Conservation (phyloP, 2,888 invertebrate genomes). For the Miltochrista miniata region DNA sequence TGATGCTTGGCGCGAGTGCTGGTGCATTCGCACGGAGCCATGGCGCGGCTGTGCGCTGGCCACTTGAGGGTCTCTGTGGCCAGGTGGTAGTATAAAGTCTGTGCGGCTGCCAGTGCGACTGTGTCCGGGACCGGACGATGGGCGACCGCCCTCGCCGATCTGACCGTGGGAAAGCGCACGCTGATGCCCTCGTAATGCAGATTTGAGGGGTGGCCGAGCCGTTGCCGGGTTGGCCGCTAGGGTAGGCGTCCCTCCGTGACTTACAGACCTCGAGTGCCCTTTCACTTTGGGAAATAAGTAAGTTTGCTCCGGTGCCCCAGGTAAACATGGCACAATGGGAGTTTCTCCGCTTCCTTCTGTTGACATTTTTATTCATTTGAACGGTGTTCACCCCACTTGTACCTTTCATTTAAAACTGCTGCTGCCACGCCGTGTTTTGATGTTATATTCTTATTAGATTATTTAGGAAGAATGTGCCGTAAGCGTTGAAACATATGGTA, state of each 20-base stretch:
- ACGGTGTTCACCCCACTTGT: conserved; percentile 61
- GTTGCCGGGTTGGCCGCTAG: conserved; percentile 68
- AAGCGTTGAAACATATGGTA: conserved; percentile 74
- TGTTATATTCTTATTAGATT: conserved; percentile 32
- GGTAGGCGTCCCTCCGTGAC: conserved; percentile 89
- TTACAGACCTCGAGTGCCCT: conserved; percentile 92
- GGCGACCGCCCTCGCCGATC: conserved; percentile 85
- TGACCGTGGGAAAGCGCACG: conserved; percentile 95
- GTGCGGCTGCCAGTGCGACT: conserved; percentile 93
- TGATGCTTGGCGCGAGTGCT: conserved; percentile 94
- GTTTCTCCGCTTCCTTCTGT: conserved; percentile 86
- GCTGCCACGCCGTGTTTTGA: conserved; percentile 47
- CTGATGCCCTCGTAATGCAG: conserved; percentile 89
- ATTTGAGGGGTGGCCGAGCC: conserved; percentile 89
- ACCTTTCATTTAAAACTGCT: conserved; percentile 76
- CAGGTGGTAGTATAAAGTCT: conserved; percentile 94
- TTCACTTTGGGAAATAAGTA: conserved; percentile 80
- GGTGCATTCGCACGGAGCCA: conserved; percentile 68
- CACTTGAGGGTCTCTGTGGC: conserved; percentile 87
- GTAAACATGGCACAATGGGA: conserved; percentile 76
- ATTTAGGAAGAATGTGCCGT: conserved; percentile 51
- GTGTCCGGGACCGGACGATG: conserved; percentile 85
- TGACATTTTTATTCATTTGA: conserved; percentile 88
- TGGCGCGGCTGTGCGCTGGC: conserved; percentile 73
- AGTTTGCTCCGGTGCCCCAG: conserved; percentile 80